Conservation (phyloP, 2,888 invertebrate species). For the Orgyia antiqua region DNA sequence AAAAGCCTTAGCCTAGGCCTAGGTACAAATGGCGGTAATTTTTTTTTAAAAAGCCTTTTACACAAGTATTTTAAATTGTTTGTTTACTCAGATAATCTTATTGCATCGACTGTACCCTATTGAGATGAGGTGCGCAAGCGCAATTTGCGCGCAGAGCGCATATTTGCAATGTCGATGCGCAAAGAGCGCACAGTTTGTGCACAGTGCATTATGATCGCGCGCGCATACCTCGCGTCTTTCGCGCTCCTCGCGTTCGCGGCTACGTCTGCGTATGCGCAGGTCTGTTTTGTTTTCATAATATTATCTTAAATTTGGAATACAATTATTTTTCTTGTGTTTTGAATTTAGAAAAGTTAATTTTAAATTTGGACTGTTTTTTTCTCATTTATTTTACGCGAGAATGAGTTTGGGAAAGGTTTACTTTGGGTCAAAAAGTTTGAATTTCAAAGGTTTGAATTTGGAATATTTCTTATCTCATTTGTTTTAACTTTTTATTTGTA, state of each 20-base stretch:
- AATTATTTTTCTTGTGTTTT: neutral
- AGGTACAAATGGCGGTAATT: too few species aligned
- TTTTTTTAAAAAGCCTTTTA: too few species aligned
- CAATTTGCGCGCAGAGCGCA: conserved; percentile 11
- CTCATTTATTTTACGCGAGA: too few species aligned
- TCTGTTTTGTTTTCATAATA: conserved; percentile 18
- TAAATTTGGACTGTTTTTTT: neutral
- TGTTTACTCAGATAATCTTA: conserved; percentile 1
- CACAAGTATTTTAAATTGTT: too few species aligned
- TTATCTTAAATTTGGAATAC: too few species aligned
- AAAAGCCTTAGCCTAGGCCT: too few species aligned
- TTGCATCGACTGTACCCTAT: conserved; percentile 5
- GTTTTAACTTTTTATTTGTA: too few species aligned
- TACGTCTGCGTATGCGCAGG: conserved; percentile 35
- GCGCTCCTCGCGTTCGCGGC: conserved; percentile 28
- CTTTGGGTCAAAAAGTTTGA: too few species aligned
- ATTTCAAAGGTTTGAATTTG: too few species aligned
- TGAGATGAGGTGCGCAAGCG: conserved; percentile 18
- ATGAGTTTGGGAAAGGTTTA: too few species aligned
- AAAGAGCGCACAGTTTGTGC: conserved; percentile 30
- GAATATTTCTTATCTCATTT: too few species aligned
- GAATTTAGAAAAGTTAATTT: neutral
- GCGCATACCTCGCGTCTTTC: conserved; percentile 31
- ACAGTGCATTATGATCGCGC: conserved; percentile 48
- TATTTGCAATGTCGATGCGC: conserved; percentile 33